A percentile compares a stretch with the other conserved stretches of the same genome.
These are phyloP conservation scores for Zelleria hepariella DNA, from an alignment of 2,888 invertebrate species.

Conservation along the genomic window DNA sequence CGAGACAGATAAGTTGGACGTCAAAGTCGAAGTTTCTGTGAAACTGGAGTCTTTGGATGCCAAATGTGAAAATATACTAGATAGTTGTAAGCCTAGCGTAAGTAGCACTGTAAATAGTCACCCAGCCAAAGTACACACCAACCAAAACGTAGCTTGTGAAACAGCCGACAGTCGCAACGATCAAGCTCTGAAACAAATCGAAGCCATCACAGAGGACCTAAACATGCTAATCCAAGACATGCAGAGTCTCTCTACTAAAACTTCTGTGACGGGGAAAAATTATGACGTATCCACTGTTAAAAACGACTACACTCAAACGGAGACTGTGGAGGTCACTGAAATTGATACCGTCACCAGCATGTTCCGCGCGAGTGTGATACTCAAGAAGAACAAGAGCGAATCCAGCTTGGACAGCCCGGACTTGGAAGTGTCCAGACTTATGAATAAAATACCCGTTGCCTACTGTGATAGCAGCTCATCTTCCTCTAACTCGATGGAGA, in stretches of 20 bases:
- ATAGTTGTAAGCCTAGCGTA: conserved; percentile 7
- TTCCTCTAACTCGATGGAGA: conserved; percentile 65
- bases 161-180: conserved; percentile 25
- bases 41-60: conserved; percentile 26
- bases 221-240: conserved; percentile 55
- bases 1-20: conserved; percentile 30
- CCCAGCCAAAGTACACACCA: conserved; percentile 31
- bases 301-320: conserved; percentile 29
- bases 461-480: conserved; percentile 63
- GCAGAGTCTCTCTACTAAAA: conserved; percentile 41
- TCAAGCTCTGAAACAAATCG: conserved; percentile 46
- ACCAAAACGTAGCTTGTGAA: conserved; percentile 22
- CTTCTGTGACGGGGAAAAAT: conserved; percentile 14
- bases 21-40: conserved; percentile 33
- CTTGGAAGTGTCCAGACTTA: conserved; percentile 61
- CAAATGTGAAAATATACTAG: neutral
- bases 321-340: conserved; percentile 7
- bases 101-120: conserved; percentile 19
- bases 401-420: conserved; percentile 68
- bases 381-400: conserved; percentile 67
- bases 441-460: conserved; percentile 54
- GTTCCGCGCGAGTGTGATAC: conserved; percentile 46
- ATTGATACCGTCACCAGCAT: conserved; percentile 44
- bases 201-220: conserved; percentile 52
- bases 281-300: conserved; percentile 17